Percentiles rank a stretch among this genome's conserved stretches.
These are phyloP conservation scores for Rutpela maculata DNA, from an alignment of 2,888 invertebrate genomes.

Conservation along the genomic window DNA sequence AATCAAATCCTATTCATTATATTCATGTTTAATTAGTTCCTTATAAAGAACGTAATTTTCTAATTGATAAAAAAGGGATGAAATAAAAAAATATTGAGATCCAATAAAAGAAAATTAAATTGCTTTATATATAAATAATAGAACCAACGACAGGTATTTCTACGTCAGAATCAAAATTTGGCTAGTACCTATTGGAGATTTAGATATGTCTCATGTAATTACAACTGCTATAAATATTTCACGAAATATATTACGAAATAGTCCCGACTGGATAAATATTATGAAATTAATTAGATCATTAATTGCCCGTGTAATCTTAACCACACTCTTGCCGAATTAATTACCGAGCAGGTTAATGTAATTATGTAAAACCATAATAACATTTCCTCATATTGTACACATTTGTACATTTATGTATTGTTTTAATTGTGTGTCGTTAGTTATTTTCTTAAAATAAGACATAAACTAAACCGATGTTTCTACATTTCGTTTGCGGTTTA, in stretches of 20 bases:
- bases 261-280: not conserved
- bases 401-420: slow-evolving; percentile 17
- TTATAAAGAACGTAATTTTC: too few relatives aligned
- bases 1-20: too few relatives aligned
- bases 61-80: too few relatives aligned
- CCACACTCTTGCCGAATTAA: slow-evolving; percentile 30
- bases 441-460: slow-evolving; percentile 15
- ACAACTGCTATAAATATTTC: not conserved
- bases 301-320: slow-evolving; percentile 22
- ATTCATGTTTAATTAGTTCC: too few relatives aligned
- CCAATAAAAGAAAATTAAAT: too few relatives aligned
- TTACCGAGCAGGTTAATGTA: slow-evolving; percentile 5
- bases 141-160: too few relatives aligned
- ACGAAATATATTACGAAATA: not conserved
- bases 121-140: too few relatives aligned
- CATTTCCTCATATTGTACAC: slow-evolving; percentile 21
- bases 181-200: too few relatives aligned
- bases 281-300: slow-evolving; percentile 17
- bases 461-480: slow-evolving; percentile 9
- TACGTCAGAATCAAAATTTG: too few relatives aligned
- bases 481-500: not conserved
- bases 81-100: too few relatives aligned
- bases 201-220: too few relatives aligned
- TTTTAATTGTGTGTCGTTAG: slow-evolving; percentile 25
- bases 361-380: slow-evolving; percentile 31